Evolutionary conservation across 2,113 vertebrate species (phyloP), one percentile per base, ranked within the genome.

Genomic region (Gadus chalcogrammus): DNA sequence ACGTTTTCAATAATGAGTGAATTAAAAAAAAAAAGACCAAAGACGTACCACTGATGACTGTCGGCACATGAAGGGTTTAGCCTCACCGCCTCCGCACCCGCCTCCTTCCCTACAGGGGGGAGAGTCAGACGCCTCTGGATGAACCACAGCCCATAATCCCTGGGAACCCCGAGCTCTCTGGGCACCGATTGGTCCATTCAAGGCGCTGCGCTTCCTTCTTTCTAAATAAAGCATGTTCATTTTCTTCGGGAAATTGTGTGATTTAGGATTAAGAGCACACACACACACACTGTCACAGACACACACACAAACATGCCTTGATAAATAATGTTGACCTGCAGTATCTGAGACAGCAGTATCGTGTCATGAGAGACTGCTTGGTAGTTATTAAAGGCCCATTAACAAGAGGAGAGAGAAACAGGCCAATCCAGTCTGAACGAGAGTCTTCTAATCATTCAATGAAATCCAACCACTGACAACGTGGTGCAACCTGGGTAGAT

Each of bases 11-110:
- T 48, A 61, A 55, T 65, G 38, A 35, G 63, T 31, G 17, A 63
- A 69, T 9, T 24, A 16, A 59, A 70, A 6, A 9, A 8, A 20
- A 8, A 20, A 22, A 18, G 20, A 27, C 13, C 4, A 68, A 22
- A 77, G 61, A 93, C 95, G 89, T 91, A 99, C 97, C 97, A 99
- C 78, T 95, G 93, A 84, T 99, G 97, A 86, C 95, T 94, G 68
- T 95, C 91, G 72, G 95, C 94, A 88, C 93, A 96, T 42, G 18
- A 74, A 0, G 93, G 92, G 75, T 95, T 94, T 87, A 94, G 74
- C 0, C 76, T 84, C 82, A 99, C 82, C 13, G 95, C 96, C 81
- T 92, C 93, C 82, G 93, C 93, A 69, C 94, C 95, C 73, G 93
- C 77, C 55, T 72, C 84, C 80, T 93, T 99, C 69, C 95, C 97